These are phyloP conservation scores for Nymphalis c-album DNA, from an alignment of 2,888 invertebrate genomes.

Conservation along the genomic window DNA sequence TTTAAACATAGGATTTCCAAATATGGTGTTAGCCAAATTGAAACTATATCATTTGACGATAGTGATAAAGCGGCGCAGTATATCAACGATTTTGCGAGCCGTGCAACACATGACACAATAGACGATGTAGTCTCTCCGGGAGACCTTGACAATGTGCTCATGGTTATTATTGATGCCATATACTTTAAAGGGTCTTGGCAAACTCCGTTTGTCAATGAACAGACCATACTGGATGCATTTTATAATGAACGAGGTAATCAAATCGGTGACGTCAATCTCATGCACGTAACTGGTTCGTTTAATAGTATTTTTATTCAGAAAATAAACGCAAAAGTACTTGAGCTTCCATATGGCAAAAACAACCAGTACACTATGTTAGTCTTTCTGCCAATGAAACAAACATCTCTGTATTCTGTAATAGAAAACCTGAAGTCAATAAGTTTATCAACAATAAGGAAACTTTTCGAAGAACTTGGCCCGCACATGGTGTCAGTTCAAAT, in stretches of 20 bases:
- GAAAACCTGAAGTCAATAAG: conserved; percentile 71
- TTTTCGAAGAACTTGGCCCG: conserved; percentile 54
- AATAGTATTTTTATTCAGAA: conserved; percentile 45
- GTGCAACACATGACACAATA: conserved; percentile 59
- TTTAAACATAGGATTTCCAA: conserved; percentile 47
- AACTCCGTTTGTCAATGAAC: conserved; percentile 49
- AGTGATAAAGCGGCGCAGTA: conserved; percentile 46
- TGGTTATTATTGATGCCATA: conserved; percentile 63
- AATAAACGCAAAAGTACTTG: conserved; percentile 57
- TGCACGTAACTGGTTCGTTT: conserved; percentile 52
- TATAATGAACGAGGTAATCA: conserved; percentile 53
- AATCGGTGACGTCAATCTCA: conserved; percentile 62
- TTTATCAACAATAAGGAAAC: conserved; percentile 68
- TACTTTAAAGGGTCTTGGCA: conserved; percentile 69
- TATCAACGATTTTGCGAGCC: conserved; percentile 60
- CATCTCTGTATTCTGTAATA: conserved; percentile 67
- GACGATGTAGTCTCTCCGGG: conserved; percentile 57
- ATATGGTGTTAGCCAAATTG: conserved; percentile 52
- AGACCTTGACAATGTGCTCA: conserved; percentile 52
- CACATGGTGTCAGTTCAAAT: conserved; percentile 73
- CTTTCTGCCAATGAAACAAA: conserved; percentile 78
- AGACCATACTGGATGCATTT: conserved; percentile 58
- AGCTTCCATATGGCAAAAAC: conserved; percentile 62
- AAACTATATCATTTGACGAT: conserved; percentile 51
- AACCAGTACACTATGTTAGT: conserved; percentile 83